Evolutionary conservation across 2,113 vertebrate species (phyloP), one percentile per base, ranked within the genome.

Genomic region (Silurus meridionalis): DNA sequence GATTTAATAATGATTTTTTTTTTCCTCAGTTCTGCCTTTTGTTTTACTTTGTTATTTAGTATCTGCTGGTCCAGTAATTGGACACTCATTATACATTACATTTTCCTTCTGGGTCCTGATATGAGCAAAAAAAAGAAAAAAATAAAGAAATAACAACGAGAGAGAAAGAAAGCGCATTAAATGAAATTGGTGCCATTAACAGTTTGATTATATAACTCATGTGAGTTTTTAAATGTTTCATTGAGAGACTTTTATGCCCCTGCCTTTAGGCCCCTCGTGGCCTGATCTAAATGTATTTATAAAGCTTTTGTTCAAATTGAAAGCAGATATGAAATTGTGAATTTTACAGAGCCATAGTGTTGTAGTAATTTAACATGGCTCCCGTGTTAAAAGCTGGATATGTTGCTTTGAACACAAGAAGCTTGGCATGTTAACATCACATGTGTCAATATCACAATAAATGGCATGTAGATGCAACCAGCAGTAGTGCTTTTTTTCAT

Each of bases 221-320:
- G 91, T 91, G 94, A 95, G 94, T 94, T 94, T 92, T 92, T 93
- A 93, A 88, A 91, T 94, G 94, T 95, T 94, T 94, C 94, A 60
- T 83, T 95, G 89, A 92, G 95, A 95, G 94, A 95, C 94, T 93
- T 58, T 91, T 93, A 93, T 91, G 89, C 90, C 90, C 90, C 92
- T 77, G 74, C 89, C 23, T 80, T 87, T 91, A 87, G 91, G 93
- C 91, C 92, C 84, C 81, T 92, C 28, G 78, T 23, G 92, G 94
- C 91, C 92, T 84, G 5, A 86, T 87, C 87, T 91, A 91, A 92
- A 92, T 93, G 91, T 95, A 94, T 95, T 94, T 95, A 95, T 95
- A 83, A 92, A 90, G 90, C 89, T 93, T 94, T 92, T 92, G 91
- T 91, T 93, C 90, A 90, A 91, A 88, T 86, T 91, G 85, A 91